Percentiles rank a stretch among this genome's conserved stretches.
phyloP scores from a whole-genome alignment of 2,113 vertebrate genomes.

The Cyprinus carpio region DNA sequence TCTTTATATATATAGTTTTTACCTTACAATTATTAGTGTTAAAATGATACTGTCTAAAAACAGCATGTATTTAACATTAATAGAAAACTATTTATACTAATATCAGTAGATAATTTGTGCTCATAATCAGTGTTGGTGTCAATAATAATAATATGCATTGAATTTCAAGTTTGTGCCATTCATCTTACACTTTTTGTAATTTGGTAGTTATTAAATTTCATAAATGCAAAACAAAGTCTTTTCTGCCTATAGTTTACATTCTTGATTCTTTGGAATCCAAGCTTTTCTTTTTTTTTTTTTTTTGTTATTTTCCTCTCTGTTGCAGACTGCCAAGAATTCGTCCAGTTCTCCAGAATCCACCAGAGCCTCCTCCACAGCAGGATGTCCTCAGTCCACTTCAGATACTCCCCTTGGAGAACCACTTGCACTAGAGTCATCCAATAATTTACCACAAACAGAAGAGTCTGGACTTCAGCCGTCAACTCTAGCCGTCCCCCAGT shows the following conservation, averaged over 20 bases:
- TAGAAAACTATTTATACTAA: neutral
- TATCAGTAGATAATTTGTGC: neutral
- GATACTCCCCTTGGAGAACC: conserved; percentile 53
- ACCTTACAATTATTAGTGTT: neutral
- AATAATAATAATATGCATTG: neutral
- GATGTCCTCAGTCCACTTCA: conserved; percentile 54
- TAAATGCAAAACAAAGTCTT: neutral
- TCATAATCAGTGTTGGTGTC: neutral
- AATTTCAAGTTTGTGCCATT: neutral
- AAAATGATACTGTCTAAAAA: neutral
- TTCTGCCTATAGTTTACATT: neutral
- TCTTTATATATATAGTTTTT: no score
- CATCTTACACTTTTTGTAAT: neutral
- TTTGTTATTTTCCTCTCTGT: conserved; percentile 18
- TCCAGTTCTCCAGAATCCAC: conserved; percentile 56
- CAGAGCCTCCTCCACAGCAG: conserved; percentile 44
- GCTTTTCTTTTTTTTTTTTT: conserved; percentile 5
- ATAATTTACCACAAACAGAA: conserved; percentile 27
- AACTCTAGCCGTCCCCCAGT: neutral
- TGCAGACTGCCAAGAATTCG: conserved; percentile 61
- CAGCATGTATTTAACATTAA: neutral
- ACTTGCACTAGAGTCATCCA: conserved; percentile 26
- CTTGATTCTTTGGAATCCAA: neutral
- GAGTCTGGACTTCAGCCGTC: conserved; percentile 3
- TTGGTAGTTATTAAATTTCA: neutral